Evolutionary conservation across 2,797 vertebrate genomes (phyloP).

Genomic region (Acanthurus tractus): DNA sequence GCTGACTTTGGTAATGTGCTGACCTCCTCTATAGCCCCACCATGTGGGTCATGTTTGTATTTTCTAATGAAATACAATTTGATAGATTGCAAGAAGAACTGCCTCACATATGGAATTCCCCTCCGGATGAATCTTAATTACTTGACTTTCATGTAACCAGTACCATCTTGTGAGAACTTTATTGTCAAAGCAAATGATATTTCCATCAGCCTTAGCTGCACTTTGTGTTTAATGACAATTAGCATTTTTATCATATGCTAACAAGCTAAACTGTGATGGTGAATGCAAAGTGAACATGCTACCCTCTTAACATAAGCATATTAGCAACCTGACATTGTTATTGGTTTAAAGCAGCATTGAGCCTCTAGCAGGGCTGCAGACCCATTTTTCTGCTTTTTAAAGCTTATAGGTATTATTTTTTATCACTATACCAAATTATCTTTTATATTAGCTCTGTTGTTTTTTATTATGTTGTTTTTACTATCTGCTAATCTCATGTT

Average conservation of each 20-base stretch:
- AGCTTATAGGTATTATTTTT: background rate
- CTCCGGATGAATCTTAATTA: too few relatives aligned
- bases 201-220: background rate
- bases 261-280: background rate
- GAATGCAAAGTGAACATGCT: background rate
- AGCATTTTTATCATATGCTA: background rate
- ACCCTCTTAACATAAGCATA: background rate
- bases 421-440: background rate
- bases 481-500: background rate
- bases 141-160: too few relatives aligned
- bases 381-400: background rate
- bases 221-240: background rate
- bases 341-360: background rate
- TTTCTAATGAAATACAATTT: background rate
- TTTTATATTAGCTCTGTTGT: background rate
- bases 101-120: background rate
- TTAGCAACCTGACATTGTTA: background rate
- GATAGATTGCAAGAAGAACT: background rate
- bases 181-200: background rate
- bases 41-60: background rate
- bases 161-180: background rate
- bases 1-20: background rate
- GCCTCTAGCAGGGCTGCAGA: background rate
- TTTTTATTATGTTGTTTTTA: background rate
- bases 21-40: background rate